Conservation (phyloP, 2,113 vertebrate genomes). For the Butorides virescens region DNA sequence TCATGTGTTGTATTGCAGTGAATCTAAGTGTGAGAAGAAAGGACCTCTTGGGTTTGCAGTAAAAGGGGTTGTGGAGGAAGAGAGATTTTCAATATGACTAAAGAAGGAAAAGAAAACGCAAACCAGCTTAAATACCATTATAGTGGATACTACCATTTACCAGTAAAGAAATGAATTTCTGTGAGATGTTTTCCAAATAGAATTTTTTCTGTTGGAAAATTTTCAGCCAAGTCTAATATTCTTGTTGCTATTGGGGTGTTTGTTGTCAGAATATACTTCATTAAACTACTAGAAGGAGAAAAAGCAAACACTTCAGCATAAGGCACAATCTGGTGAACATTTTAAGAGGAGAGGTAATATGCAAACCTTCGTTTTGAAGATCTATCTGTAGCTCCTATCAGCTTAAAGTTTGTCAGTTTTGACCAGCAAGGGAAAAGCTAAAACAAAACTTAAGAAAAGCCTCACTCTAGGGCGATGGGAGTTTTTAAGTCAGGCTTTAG, state of each 20-base stretch:
- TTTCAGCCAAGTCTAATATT: not conserved
- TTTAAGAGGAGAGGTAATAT: not conserved
- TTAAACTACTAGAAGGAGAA: not conserved
- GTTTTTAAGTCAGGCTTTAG: not conserved
- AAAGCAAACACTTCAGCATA: not conserved
- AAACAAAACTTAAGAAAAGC: not conserved
- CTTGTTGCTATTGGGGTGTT: not conserved
- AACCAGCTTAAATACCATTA: not conserved
- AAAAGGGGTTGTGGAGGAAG: not conserved
- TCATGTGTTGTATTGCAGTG: not conserved
- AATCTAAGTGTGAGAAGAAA: not conserved
- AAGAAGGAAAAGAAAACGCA: not conserved
- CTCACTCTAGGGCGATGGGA: not conserved
- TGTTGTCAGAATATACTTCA: not conserved
- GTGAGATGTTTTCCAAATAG: not conserved
- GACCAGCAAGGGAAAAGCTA: not conserved
- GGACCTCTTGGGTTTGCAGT: not conserved
- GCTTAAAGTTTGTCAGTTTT: not conserved
- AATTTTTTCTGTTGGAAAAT: not conserved
- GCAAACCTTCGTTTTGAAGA: not conserved
- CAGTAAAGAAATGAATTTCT: not conserved
- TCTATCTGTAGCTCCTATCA: not conserved
- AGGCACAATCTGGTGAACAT: not conserved
- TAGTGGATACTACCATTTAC: not conserved
- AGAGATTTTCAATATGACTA: not conserved